Evolutionary conservation across 2,888 invertebrate genomes (phyloP).

Genomic region (Slavum lentiscoides): DNA sequence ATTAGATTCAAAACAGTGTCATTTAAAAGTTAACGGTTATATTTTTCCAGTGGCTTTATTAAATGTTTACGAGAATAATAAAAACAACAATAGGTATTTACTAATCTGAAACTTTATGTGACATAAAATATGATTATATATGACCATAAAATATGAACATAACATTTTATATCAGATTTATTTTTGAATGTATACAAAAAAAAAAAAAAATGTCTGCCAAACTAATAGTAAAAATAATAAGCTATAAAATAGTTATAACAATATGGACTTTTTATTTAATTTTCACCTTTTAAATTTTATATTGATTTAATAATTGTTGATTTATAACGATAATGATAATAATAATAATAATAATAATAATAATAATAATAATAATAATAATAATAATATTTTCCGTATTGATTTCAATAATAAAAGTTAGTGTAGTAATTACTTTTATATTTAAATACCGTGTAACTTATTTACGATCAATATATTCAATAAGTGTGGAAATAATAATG

Average conservation of each 20-base stretch:
- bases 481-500: not conserved
- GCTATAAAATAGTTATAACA: not conserved
- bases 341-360: not conserved
- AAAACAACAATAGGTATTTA: conserved; percentile 32
- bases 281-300: not conserved
- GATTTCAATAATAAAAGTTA: not conserved
- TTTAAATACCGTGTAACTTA: not conserved
- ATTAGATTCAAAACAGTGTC: not conserved
- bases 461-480: not conserved
- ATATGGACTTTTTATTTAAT: not conserved
- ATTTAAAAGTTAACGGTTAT: not conserved
- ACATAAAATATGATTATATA: conserved; percentile 3
- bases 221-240: not conserved
- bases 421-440: not conserved
- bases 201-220: not conserved
- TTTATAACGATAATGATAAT: not conserved
- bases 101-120: conserved; percentile 19
- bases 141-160: conserved; percentile 30
- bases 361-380: not conserved
- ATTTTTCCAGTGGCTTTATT: not conserved
- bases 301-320: not conserved
- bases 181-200: not conserved
- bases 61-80: conserved; percentile 14
- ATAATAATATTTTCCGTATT: not conserved
- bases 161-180: conserved; percentile 14